phyloP scores from a whole-genome alignment of 2,113 vertebrate genomes.

The Sialia sialis region DNA sequence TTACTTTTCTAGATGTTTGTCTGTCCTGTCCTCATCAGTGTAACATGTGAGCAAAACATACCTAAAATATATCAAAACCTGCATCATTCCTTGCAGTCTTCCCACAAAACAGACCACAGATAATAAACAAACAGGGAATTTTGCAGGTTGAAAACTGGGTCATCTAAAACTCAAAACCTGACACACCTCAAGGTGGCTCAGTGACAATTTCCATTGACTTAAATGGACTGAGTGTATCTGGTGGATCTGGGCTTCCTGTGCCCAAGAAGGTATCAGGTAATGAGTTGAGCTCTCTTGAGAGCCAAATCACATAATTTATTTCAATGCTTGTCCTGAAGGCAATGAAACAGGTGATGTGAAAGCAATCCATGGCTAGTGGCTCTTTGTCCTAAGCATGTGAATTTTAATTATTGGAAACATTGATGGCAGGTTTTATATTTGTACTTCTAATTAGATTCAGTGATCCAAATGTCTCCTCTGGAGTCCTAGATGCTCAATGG shows the following conservation, averaged over 20 bases:
- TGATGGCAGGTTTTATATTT: background rate
- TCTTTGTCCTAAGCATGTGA: background rate
- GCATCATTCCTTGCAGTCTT: background rate
- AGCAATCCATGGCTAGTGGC: background rate
- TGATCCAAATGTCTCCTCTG: background rate
- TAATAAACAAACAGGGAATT: background rate
- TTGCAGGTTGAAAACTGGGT: background rate
- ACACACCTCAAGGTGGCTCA: background rate
- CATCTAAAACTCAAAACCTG: background rate
- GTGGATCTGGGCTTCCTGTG: background rate
- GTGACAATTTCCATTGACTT: background rate
- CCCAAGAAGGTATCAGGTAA: background rate
- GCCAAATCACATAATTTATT: background rate
- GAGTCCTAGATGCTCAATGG: background rate
- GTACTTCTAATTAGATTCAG: background rate
- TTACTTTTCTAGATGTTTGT: background rate
- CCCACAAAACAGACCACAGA: background rate
- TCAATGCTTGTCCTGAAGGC: background rate
- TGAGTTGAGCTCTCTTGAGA: background rate
- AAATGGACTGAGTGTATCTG: background rate
- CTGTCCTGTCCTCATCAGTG: background rate
- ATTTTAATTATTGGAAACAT: background rate
- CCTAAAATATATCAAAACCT: background rate
- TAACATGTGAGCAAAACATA: background rate
- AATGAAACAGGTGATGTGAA: background rate